phyloP scores from a whole-genome alignment of 1,140 invertebrate genomes.

The Leptinotarsa texana region DNA sequence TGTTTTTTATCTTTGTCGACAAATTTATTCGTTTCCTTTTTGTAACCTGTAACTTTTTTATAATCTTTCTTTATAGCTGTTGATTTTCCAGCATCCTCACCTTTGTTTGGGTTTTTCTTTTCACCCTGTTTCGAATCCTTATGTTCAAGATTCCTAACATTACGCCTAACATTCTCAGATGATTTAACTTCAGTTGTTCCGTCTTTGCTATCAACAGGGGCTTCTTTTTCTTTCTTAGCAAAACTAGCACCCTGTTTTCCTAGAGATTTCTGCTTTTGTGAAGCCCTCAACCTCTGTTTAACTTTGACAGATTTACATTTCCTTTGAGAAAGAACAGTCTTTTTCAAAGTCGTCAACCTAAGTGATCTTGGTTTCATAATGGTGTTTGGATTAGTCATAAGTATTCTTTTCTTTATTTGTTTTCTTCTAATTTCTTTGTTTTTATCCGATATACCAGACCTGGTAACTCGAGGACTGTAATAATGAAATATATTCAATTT shows the following conservation, averaged over 20 bases:
- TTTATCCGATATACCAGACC: conserved; percentile 33
- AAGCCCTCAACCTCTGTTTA: conserved; percentile 29
- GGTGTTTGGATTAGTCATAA: conserved; percentile 33
- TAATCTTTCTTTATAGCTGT: conserved; percentile 26
- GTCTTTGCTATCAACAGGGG: conserved; percentile 11
- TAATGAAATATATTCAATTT: background rate
- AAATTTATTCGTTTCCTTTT: conserved; percentile 1
- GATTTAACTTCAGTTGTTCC: background rate
- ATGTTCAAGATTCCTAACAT: conserved; percentile 20
- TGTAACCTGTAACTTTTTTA: conserved; percentile 15
- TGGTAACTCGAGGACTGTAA: conserved; percentile 37
- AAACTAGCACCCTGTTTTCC: background rate
- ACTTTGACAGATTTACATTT: conserved; percentile 29
- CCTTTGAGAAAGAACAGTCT: conserved; percentile 33
- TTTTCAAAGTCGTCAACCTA: conserved; percentile 43
- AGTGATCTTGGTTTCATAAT: conserved; percentile 41
- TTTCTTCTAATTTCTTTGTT: conserved; percentile 32
- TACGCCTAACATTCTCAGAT: background rate
- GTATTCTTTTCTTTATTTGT: conserved; percentile 45
- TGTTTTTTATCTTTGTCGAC: conserved; percentile 20
- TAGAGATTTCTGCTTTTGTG: conserved; percentile 9
- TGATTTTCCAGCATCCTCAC: conserved; percentile 16
- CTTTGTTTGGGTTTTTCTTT: background rate
- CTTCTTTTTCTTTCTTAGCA: background rate
- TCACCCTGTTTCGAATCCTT: conserved; percentile 13